phyloP scores from a whole-genome alignment of 2,888 invertebrate genomes.

The Tipula lateralis region DNA sequence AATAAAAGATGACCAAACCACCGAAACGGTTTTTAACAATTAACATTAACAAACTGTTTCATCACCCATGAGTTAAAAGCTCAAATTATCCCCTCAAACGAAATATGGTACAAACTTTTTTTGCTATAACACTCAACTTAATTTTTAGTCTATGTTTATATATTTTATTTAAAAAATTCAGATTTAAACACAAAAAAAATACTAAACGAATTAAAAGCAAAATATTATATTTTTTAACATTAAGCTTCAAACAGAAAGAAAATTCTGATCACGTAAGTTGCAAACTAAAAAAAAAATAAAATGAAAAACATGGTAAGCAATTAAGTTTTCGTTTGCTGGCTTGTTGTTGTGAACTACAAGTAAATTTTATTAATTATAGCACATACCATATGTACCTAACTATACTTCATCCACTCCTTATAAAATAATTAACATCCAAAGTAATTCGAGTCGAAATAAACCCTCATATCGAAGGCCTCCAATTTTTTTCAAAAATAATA shows the following conservation, averaged over 20 bases:
- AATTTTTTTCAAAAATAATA: too few relatives aligned
- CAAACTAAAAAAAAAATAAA: not conserved
- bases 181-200: not conserved
- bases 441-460: too few relatives aligned
- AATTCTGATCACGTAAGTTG: not conserved
- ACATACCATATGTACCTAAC: too few relatives aligned
- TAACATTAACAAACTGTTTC: not conserved
- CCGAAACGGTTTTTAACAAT: not conserved
- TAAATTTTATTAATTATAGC: too few relatives aligned
- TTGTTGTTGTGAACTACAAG: not conserved
- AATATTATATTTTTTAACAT: not conserved
- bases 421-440: too few relatives aligned
- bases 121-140: not conserved
- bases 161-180: not conserved
- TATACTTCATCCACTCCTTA: too few relatives aligned
- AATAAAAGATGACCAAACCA: not conserved
- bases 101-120: not conserved
- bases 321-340: not conserved
- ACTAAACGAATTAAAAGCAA: not conserved
- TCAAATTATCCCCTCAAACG: not conserved
- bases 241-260: not conserved
- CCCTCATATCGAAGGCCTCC: too few relatives aligned
- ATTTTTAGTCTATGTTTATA: not conserved
- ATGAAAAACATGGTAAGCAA: not conserved
- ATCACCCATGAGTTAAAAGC: not conserved